Evolutionary conservation across 1,140 invertebrate genomes (phyloP).

Genomic region (Leptinotarsa lineolata): DNA sequence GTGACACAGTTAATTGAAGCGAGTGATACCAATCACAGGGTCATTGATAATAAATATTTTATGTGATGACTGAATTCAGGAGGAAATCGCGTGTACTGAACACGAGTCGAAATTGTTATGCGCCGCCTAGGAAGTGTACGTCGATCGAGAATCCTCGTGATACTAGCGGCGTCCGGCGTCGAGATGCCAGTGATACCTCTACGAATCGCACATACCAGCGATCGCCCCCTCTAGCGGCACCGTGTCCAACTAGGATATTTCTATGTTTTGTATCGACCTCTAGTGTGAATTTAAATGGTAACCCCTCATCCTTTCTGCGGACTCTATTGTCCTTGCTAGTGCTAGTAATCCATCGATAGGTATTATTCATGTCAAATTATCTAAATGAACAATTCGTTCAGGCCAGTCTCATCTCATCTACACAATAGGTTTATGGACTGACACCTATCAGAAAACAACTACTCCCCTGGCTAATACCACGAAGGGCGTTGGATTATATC

Average conservation of each 20-base stretch:
- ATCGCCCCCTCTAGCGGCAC: conserved; percentile 10
- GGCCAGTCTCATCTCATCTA: too few relatives aligned
- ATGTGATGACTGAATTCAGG: conserved; percentile 8
- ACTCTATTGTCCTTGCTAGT: neutral
- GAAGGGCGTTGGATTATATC: too few relatives aligned
- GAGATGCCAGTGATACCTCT: conserved; percentile 23
- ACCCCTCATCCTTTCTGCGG: neutral
- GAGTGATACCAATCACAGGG: conserved; percentile 1
- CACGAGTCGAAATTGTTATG: neutral
- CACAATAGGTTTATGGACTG: too few relatives aligned
- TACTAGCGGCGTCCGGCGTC: conserved; percentile 18
- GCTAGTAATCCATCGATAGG: neutral
- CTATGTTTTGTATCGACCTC: conserved; percentile 23
- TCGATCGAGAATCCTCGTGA: conserved; percentile 13
- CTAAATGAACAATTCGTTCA: too few relatives aligned
- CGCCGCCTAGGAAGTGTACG: neutral
- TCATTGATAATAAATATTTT: neutral
- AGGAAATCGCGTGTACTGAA: neutral
- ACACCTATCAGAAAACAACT: too few relatives aligned
- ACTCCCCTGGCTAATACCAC: too few relatives aligned
- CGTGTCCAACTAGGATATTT: neutral
- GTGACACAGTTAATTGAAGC: neutral
- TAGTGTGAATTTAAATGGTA: conserved; percentile 11
- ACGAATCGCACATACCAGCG: neutral
- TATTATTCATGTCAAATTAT: too few relatives aligned